These are phyloP conservation scores for Drosophila subobscura DNA, from an alignment of 1,140 invertebrate species.

Conservation along the genomic window DNA sequence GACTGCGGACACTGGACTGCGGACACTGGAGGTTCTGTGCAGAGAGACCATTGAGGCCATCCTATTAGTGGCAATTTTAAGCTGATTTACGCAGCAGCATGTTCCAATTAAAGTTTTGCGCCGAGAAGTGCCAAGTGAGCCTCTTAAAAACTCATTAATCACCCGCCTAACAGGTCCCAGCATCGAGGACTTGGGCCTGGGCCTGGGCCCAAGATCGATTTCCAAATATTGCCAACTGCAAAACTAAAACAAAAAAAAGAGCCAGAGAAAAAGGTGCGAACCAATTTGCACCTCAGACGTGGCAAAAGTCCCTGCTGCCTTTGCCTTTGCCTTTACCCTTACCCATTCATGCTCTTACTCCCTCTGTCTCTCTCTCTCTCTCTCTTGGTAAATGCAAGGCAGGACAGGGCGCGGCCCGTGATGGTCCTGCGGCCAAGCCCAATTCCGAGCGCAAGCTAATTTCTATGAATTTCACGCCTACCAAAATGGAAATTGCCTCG, in stretches of 20 bases:
- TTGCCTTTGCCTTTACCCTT: neutral
- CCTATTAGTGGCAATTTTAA: slow-evolving; percentile 83
- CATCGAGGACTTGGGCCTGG: slow-evolving; percentile 2
- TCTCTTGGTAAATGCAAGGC: neutral
- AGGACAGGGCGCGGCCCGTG: slow-evolving; percentile 22
- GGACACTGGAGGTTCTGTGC: slow-evolving; percentile 4
- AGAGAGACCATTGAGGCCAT: slow-evolving; percentile 1
- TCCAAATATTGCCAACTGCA: slow-evolving; percentile 68
- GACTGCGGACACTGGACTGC: neutral
- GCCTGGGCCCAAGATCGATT: slow-evolving; percentile 68
- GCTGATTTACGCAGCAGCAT: slow-evolving; percentile 82
- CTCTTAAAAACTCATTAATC: slow-evolving; percentile 83
- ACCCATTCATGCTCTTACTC: no score
- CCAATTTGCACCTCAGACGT: slow-evolving; percentile 81
- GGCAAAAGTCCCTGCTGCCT: slow-evolving; percentile 42
- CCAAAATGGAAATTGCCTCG: slow-evolving; percentile 36
- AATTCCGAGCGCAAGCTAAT: slow-evolving; percentile 50
- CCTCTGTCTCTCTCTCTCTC: no score
- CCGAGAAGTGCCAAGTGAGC: slow-evolving; percentile 67
- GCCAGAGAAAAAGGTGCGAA: slow-evolving; percentile 67
- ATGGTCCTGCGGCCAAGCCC: slow-evolving; percentile 20
- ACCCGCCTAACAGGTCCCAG: slow-evolving; percentile 75
- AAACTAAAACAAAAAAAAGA: slow-evolving; percentile 13
- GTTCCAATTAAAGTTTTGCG: slow-evolving; percentile 79
- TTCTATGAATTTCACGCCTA: slow-evolving; percentile 81